Percentiles rank a stretch among this genome's conserved stretches.
Evolutionary conservation across 2,113 vertebrate genomes (phyloP).

Genomic region (Origma solitaria): DNA sequence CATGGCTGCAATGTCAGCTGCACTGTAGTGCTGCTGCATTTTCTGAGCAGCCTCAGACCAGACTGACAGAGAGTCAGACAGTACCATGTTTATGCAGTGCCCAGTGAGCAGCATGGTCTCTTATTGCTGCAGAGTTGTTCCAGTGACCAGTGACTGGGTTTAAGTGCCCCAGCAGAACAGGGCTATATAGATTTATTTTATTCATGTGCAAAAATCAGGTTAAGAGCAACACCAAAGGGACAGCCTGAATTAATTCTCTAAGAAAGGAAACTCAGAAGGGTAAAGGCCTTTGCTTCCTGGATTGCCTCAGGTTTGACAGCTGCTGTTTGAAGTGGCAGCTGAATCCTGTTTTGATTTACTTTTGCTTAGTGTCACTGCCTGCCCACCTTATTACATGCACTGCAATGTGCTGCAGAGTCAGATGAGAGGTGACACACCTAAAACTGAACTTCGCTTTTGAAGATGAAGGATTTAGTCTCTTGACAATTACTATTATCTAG

Average conservation of each 20-base stretch:
- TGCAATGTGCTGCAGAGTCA: not conserved
- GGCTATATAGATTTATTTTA: not conserved
- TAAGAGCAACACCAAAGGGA: not conserved
- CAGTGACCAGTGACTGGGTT: not conserved
- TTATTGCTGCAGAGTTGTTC: fast-evolving
- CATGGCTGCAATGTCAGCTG: not conserved
- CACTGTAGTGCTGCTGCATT: not conserved
- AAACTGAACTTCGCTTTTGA: not conserved
- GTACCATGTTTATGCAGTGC: not conserved
- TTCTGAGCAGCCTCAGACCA: not conserved
- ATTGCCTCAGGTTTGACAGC: not conserved
- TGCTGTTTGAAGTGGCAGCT: not conserved
- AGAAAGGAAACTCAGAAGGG: not conserved
- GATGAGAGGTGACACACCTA: not conserved
- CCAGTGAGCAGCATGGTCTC: not conserved
- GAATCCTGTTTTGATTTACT: not conserved
- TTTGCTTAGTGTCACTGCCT: not conserved
- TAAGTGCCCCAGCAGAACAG: too few species aligned
- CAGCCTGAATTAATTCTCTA: not conserved
- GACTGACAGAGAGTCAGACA: too few species aligned
- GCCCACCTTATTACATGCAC: not conserved
- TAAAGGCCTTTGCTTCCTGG: not conserved
- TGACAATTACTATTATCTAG: not conserved
- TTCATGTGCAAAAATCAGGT: not conserved
- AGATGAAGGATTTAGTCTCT: not conserved